Evolutionary conservation across 1,140 invertebrate species (phyloP).

Genomic region (Hypsibius dujardini): DNA sequence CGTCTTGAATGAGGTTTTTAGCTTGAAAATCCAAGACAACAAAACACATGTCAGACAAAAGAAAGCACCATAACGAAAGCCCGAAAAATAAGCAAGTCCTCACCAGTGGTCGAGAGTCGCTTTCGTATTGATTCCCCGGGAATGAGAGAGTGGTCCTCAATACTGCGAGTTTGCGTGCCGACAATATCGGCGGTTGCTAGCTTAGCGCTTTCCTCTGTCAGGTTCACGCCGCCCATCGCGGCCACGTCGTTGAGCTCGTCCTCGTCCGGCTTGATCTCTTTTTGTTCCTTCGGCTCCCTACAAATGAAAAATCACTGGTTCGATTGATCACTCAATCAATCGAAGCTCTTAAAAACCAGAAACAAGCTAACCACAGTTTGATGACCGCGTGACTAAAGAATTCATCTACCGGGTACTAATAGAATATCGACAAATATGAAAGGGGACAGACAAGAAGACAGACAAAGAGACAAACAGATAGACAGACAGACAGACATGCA

Average conservation of each 20-base stretch:
- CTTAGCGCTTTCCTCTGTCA: slow-evolving; percentile 82
- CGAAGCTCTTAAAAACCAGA: no score
- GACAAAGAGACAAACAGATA: no score
- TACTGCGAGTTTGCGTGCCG: slow-evolving; percentile 81
- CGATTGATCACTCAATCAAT: no score
- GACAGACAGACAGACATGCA: no score
- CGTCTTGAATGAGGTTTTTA: slow-evolving; percentile 61
- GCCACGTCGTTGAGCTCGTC: slow-evolving; percentile 96
- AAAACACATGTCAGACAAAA: slow-evolving; percentile 19
- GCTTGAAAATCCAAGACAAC: slow-evolving; percentile 33
- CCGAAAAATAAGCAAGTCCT: slow-evolving; percentile 21
- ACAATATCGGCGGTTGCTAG: slow-evolving; percentile 79
- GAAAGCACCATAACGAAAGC: slow-evolving; percentile 11
- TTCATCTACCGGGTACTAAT: no score
- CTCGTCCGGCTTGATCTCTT: slow-evolving; percentile 39
- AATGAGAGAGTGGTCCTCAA: slow-evolving; percentile 82
- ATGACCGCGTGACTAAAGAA: no score
- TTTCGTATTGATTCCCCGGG: slow-evolving; percentile 54
- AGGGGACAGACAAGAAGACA: no score
- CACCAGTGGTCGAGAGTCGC: slow-evolving; percentile 56
- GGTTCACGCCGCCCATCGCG: slow-evolving; percentile 96
- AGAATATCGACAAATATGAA: no score
- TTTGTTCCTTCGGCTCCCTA: not conserved
- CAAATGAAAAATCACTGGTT: no score
- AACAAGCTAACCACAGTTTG: no score